phyloP scores from a whole-genome alignment of 2,113 vertebrate genomes.

The Accipiter cooperii region DNA sequence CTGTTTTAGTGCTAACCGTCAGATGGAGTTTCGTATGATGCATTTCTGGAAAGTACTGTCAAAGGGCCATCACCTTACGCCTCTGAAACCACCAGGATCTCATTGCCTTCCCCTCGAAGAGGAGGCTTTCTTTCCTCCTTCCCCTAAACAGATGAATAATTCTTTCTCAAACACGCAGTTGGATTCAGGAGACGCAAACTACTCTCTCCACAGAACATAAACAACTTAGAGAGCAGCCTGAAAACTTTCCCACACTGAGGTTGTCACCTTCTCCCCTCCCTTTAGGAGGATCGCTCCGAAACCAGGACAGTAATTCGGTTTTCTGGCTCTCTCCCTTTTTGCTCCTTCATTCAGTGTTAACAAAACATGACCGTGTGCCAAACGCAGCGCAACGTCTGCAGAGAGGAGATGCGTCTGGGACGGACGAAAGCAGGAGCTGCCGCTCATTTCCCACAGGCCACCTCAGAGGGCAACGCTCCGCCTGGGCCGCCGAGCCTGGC shows the following conservation, averaged over 20 bases:
- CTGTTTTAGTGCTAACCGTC: background rate
- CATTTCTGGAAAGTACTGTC: background rate
- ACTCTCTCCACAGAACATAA: background rate
- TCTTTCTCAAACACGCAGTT: background rate
- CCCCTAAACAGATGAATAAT: background rate
- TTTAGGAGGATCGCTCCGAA: background rate
- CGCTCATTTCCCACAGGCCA: background rate
- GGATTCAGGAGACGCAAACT: background rate
- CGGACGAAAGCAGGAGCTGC: background rate
- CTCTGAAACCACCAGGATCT: background rate
- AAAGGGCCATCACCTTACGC: background rate
- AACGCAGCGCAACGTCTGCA: background rate
- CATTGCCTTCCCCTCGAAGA: background rate
- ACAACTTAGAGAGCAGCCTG: constrained; percentile 17
- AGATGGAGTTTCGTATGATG: background rate
- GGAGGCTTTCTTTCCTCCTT: background rate
- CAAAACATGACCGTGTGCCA: background rate
- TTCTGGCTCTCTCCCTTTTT: background rate
- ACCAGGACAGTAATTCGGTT: background rate
- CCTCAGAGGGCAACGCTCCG: background rate
- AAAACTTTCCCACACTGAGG: constrained; percentile 42
- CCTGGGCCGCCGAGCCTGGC: background rate
- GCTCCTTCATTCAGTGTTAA: background rate
- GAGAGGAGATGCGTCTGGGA: background rate
- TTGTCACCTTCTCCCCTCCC: constrained; percentile 15